These are phyloP conservation scores for Meloidogyne floridensis DNA, from an alignment of 1,140 invertebrate genomes.

Conservation along the genomic window DNA sequence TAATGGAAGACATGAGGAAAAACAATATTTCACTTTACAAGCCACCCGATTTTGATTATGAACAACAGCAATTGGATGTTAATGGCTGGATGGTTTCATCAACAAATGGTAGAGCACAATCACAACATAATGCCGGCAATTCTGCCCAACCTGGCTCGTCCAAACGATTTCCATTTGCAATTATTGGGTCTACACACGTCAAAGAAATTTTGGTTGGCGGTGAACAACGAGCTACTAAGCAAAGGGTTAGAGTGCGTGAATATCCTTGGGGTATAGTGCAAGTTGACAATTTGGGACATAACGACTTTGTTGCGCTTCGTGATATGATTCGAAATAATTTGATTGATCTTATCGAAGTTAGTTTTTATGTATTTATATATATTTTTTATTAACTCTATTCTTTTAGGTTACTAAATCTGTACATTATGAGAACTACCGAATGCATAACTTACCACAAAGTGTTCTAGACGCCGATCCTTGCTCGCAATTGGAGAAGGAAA, in stretches of 20 bases:
- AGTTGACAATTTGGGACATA: conserved; percentile 96
- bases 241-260: conserved; percentile 75
- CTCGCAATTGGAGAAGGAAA: conserved; percentile 59
- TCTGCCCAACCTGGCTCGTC: no score
- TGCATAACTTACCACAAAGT: conserved; percentile 78
- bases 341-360: conserved; percentile 84
- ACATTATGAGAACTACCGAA: conserved; percentile 92
- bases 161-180: conserved; percentile 85
- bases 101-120: not conserved
- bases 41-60: conserved; percentile 81
- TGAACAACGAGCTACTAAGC: conserved; percentile 70
- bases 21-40: conserved; percentile 99
- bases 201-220: conserved; percentile 75
- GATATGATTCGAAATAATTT: conserved; percentile 92
- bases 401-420: conserved; percentile 71
- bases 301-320: conserved; percentile 93
- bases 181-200: conserved; percentile 75
- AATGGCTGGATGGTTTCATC: not conserved
- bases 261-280: conserved; percentile 98
- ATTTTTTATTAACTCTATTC: no score
- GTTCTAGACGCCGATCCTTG: conserved; percentile 58
- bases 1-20: conserved; percentile 92
- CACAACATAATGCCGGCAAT: not conserved
- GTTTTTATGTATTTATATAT: not conserved
- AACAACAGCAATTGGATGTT: not conserved